Base-by-base conservation (phyloP, 2,113 vertebrate species). In the Thalassoma bifasciatum region DNA sequence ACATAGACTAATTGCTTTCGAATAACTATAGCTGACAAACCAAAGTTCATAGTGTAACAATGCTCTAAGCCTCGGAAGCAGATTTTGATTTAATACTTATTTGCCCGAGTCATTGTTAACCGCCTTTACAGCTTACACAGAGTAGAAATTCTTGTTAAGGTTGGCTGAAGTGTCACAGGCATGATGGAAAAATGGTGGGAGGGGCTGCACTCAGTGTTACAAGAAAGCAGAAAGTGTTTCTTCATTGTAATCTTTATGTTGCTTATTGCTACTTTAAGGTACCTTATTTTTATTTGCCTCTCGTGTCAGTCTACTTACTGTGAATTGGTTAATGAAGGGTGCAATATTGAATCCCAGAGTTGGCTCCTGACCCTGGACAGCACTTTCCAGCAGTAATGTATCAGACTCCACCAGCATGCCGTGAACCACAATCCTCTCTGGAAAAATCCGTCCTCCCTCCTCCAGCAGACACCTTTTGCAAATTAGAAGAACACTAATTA, bases 241-340 rank as follows among this genome's bases (percentile, higher is more conserved):
- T 30, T 30, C 30, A 30, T 30, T 30, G 30, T 30, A 30, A 30
- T 30, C 30, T 30, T 30, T 6, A 30, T 30, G 6, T 30, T 30
- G 30, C 6, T 30, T 30, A 30, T 30, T 30, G 30, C 30, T 30
- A 6, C 30, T n/a, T n/a, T 30, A 30, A 30, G 3, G 3, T 30
- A 30, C 38, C 12, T 40, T 40, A 1, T 5, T 44, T 5, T 4
- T 4, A 30, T 6, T 6, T 4, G 30, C 30, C 30, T 14, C 54
- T 40, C n/a, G 1, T 47, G 22, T 9, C 4, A n/a, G 9, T 40
- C 1, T 16, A 86, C 92, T 65, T 91, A 98, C 98, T 81, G 96
- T 97, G 90, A 98, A 99, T 73, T 97, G 98, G 92, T 99, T 99
- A 92, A 99, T 99, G 77, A 97, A 99, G 51, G 98, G 96, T 11